Evolutionary conservation across 35 echinoderm and acorn worm species (phyloP), one percentile per base, ranked within the genome.

Genomic region (Ptychodera flava): DNA sequence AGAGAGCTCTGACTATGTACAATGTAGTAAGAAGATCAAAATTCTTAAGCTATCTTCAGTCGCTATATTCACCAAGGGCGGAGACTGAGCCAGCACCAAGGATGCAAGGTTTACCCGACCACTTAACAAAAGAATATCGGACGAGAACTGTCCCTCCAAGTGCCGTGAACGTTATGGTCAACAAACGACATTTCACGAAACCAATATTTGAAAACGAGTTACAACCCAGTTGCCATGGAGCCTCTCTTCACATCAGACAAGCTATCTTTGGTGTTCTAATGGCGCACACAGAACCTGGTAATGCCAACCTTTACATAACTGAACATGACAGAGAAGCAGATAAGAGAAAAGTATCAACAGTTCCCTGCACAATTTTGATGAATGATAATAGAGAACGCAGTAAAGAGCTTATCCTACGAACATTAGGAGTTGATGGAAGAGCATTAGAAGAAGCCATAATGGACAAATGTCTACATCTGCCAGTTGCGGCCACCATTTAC

Each of bases 1-100:
- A 88, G 36, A 80, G 85, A 80, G 90, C 92, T 6, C 37, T 94
- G 34, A 76, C 84, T 38, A 90, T 88, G 85, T 90, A 91, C 77
- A 35, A 0, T 0, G 29, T 81, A 29, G 38, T 36, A 27, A 28
- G 35, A 16, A 36, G 33, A 37, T 83, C 82, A 15, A 36, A 83
- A 36, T 83, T 36, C 37, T 29, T 36, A 30, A 37, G 1, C 30
- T 83, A 37, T 36, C 37, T 83, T 83, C 30, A 83, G 33, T 0
- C 30, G 37, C 6, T n/a, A 83, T 10, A 83, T 83, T 30, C 15
- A 83, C 35, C 33, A 35, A 37, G 35, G 37, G 1, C 33, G 30
- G 14, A 36, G n/a, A n/a, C n/a, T n/a, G n/a, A n/a, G 16, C 1
- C 10, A 14, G 2, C 37, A 27, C 37, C 33, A 36, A n/a, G 37